Evolutionary conservation across 2,113 vertebrate genomes (phyloP).

Genomic region (Upupa epops): DNA sequence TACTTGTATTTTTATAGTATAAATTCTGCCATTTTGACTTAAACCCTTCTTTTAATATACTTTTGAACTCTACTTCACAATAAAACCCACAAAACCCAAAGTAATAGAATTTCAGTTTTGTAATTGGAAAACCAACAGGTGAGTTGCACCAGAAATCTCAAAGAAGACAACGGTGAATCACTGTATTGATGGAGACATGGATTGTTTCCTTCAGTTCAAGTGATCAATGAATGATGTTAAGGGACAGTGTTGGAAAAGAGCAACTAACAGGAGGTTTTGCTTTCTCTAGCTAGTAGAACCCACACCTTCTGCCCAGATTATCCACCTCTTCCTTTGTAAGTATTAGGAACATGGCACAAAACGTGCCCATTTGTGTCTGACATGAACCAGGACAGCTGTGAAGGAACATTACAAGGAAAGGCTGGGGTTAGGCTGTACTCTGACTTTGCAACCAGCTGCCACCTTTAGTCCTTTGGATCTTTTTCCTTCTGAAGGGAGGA

Average conservation of each 20-base stretch:
- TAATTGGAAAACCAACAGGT: neutral
- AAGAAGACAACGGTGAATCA: too few relatives aligned
- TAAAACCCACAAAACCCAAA: neutral
- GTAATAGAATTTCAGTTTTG: neutral
- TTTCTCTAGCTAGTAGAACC: neutral
- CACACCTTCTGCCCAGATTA: neutral
- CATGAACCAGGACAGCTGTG: neutral
- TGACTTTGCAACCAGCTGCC: neutral
- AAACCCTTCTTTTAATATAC: neutral
- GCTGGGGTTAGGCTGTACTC: neutral
- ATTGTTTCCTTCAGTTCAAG: fast-evolving
- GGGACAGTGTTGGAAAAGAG: neutral
- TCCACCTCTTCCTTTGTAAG: neutral
- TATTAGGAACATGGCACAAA: neutral
- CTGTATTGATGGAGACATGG: neutral
- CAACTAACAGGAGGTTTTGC: neutral
- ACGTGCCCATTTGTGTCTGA: neutral
- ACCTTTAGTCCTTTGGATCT: neutral
- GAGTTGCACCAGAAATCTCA: neutral
- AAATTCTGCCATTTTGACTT: neutral
- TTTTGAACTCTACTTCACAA: neutral
- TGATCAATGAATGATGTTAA: neutral
- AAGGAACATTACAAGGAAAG: neutral
- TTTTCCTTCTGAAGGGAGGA: neutral
- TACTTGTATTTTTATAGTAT: neutral